phyloP scores from a whole-genome alignment of 2,797 vertebrate species.

The Champsocephalus gunnari region DNA sequence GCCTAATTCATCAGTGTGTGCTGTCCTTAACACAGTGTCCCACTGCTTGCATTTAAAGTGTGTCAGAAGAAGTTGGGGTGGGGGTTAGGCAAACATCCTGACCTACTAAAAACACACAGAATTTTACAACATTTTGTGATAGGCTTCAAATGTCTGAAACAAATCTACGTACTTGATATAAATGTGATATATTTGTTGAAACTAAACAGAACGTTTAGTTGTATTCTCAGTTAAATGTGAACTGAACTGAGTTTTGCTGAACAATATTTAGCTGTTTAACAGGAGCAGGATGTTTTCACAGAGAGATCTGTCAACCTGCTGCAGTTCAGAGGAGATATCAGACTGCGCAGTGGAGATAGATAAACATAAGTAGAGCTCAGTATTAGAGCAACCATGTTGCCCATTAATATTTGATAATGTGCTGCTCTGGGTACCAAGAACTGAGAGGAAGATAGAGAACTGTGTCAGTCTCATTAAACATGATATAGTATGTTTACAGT shows the following conservation, averaged over 20 bases:
- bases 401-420: constrained; percentile 77
- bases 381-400: constrained; percentile 75
- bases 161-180: background rate
- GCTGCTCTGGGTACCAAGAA: constrained; percentile 68
- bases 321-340: constrained; percentile 45
- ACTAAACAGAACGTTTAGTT: background rate
- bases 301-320: constrained; percentile 30
- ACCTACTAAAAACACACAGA: constrained; percentile 73
- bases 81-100: constrained; percentile 75
- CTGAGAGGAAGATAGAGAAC: constrained; percentile 65
- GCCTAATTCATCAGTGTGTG: constrained; percentile 78
- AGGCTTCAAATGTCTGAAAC: background rate
- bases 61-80: constrained; percentile 76
- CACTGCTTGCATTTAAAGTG: constrained; percentile 76
- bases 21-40: constrained; percentile 73
- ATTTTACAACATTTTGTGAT: constrained; percentile 34
- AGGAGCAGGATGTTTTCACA: constrained; percentile 17
- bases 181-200: constrained; percentile 1
- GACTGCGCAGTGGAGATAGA: constrained; percentile 41
- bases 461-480: constrained; percentile 78
- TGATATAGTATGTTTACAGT: constrained; percentile 62
- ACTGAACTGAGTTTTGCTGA: background rate
- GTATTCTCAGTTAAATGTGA: constrained; percentile 2
- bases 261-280: background rate
- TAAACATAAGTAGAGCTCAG: constrained; percentile 68